Evolutionary conservation across 2,113 vertebrate species (phyloP).

Genomic region (Carlito syrichta): DNA sequence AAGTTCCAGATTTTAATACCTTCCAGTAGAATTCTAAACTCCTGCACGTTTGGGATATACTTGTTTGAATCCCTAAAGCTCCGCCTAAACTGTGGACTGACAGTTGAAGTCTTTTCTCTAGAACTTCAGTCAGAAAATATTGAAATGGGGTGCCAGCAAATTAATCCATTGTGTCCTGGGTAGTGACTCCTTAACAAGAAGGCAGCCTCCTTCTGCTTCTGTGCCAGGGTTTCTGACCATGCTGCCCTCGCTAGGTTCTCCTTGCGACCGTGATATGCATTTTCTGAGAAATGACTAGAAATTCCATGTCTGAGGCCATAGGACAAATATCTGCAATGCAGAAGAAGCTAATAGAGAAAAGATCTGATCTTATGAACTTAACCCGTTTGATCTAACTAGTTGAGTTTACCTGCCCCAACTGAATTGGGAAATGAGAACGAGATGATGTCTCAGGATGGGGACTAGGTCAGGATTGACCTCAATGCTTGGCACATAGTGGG

Average conservation of each 20-base stretch:
- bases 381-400: not conserved
- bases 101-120: conserved; percentile 8
- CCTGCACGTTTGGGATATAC: not conserved
- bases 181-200: not conserved
- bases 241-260: not conserved
- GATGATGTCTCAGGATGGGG: not conserved
- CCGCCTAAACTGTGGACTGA: not conserved
- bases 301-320: not conserved
- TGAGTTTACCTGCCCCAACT: not conserved
- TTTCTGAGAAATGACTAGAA: not conserved
- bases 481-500: not conserved
- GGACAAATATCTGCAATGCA: not conserved
- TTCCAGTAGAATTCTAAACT: not conserved
- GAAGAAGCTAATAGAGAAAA: conserved; percentile 2
- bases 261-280: not conserved
- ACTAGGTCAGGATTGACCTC: not conserved
- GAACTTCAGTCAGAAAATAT: not conserved
- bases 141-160: not conserved
- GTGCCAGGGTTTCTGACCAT: not conserved
- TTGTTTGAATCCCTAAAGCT: not conserved
- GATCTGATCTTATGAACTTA: not conserved
- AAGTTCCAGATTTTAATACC: not conserved
- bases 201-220: not conserved
- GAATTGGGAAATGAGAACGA: not conserved
- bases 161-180: not conserved